phyloP scores from a whole-genome alignment of 2,888 invertebrate species.

The Iselma pallidipennis region DNA sequence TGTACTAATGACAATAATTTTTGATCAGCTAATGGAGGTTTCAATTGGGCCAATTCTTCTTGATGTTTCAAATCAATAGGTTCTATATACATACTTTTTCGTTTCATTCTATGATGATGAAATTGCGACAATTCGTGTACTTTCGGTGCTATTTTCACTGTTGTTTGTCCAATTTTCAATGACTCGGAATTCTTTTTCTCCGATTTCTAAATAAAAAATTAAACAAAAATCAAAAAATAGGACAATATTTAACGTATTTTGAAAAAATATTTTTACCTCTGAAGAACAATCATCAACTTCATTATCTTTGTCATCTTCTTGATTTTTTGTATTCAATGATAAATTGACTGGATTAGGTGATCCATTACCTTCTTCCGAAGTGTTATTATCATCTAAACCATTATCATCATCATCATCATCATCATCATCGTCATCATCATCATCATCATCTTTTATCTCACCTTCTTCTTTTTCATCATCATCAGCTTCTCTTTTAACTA shows the following conservation, averaged over 20 bases:
- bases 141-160: slow-evolving; percentile 65
- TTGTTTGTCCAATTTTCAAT: slow-evolving; percentile 64
- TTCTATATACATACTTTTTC: slow-evolving; percentile 65
- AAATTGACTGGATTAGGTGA: slow-evolving; percentile 84
- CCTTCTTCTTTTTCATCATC: slow-evolving; percentile 60
- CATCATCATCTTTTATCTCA: slow-evolving; percentile 56
- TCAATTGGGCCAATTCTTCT: slow-evolving; percentile 68
- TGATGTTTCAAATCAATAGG: slow-evolving; percentile 73
- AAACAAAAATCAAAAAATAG: slow-evolving; percentile 9
- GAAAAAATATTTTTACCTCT: slow-evolving; percentile 36
- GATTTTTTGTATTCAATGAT: slow-evolving; percentile 65
- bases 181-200: slow-evolving; percentile 54
- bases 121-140: slow-evolving; percentile 60
- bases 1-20: slow-evolving; percentile 72
- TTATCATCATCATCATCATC: slow-evolving; percentile 56
- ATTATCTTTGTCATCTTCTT: slow-evolving; percentile 49
- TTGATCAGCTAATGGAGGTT: slow-evolving; percentile 66
- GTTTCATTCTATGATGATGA: slow-evolving; percentile 61
- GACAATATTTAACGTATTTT: not conserved
- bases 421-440: slow-evolving; percentile 61
- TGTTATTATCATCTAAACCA: slow-evolving; percentile 31
- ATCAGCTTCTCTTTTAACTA: slow-evolving; percentile 46
- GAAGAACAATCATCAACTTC: slow-evolving; percentile 38
- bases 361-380: slow-evolving; percentile 67
- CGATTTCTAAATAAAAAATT: slow-evolving; percentile 39